phyloP scores from a whole-genome alignment of 2,888 invertebrate species.

The Caenorhabditis macrosperma region DNA sequence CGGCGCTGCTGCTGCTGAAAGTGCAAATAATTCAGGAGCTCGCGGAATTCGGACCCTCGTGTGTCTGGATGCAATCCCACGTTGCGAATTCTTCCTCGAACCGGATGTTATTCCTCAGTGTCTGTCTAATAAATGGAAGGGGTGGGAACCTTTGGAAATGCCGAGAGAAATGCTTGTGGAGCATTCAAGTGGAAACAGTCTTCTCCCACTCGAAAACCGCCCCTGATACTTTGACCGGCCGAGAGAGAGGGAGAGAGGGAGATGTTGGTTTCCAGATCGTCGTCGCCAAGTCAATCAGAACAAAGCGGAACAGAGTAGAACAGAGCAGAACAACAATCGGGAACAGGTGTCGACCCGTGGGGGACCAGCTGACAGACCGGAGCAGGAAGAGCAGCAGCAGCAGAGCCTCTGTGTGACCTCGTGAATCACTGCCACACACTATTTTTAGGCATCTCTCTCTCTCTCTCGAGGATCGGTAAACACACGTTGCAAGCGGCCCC shows the following conservation, averaged over 20 bases:
- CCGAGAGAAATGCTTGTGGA: conserved; percentile 27
- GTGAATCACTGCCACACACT: conserved; percentile 10
- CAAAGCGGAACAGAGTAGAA: neutral
- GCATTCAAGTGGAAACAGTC: conserved; percentile 40
- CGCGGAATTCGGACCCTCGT: neutral
- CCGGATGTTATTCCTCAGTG: conserved; percentile 56
- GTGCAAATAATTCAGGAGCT: conserved; percentile 11
- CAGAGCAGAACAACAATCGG: conserved; percentile 43
- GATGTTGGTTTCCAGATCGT: no score
- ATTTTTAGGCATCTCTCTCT: conserved; percentile 32
- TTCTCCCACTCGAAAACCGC: neutral
- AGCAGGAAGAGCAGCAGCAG: neutral
- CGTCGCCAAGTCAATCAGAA: conserved; percentile 13
- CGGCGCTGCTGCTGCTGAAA: conserved; percentile 5
- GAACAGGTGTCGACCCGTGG: conserved; percentile 38
- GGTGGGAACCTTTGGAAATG: conserved; percentile 49
- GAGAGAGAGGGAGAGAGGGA: neutral
- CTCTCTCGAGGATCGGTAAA: no score
- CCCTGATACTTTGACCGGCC: conserved; percentile 16
- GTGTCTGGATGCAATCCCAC: neutral
- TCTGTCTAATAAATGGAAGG: conserved; percentile 32
- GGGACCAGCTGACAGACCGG: conserved; percentile 28
- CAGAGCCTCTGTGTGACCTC: conserved; percentile 22
- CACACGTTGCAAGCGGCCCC: conserved; percentile 1
- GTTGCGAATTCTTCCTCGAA: neutral